A percentile compares a stretch with the other conserved stretches of the same genome.
Evolutionary conservation across 2,888 invertebrate species (phyloP).

Genomic region (Gastrophysa polygoni): DNA sequence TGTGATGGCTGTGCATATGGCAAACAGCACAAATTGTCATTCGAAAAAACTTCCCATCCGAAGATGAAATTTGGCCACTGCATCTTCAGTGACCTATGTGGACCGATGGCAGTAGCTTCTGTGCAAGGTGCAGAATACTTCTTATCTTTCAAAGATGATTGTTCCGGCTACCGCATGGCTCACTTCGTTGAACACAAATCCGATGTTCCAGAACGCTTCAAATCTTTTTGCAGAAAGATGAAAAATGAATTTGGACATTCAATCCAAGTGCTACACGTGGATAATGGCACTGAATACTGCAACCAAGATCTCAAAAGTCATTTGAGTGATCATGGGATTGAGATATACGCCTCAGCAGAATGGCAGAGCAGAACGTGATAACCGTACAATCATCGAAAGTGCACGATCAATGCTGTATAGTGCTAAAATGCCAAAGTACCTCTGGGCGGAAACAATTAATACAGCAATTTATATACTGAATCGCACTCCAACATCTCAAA

Average conservation of each 20-base stretch:
- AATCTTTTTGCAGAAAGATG: conserved; percentile 14
- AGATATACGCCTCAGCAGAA: conserved; percentile 14
- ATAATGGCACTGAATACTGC: conserved; percentile 18
- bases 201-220: conserved; percentile 26
- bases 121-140: conserved; percentile 29
- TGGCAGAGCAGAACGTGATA: conserved; percentile 9
- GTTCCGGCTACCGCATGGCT: conserved; percentile 18
- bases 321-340: not conserved
- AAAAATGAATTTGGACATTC: conserved; percentile 26
- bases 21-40: conserved; percentile 27
- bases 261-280: conserved; percentile 21
- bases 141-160: conserved; percentile 28
- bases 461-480: conserved; percentile 14
- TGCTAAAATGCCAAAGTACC: not conserved
- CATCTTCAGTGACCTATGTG: conserved; percentile 30
- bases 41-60: conserved; percentile 11
- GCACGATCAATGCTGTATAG: conserved; percentile 11
- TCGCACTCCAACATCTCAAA: conserved; percentile 15
- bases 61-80: conserved; percentile 20
- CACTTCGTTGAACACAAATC: conserved; percentile 29
- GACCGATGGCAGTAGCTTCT: conserved; percentile 25
- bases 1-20: conserved; percentile 33
- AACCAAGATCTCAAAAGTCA: conserved; percentile 9
- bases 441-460: conserved; percentile 12
- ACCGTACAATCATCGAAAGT: conserved; percentile 13